phyloP scores from a whole-genome alignment of 2,797 vertebrate genomes.

The Mionectes olivaceus region DNA sequence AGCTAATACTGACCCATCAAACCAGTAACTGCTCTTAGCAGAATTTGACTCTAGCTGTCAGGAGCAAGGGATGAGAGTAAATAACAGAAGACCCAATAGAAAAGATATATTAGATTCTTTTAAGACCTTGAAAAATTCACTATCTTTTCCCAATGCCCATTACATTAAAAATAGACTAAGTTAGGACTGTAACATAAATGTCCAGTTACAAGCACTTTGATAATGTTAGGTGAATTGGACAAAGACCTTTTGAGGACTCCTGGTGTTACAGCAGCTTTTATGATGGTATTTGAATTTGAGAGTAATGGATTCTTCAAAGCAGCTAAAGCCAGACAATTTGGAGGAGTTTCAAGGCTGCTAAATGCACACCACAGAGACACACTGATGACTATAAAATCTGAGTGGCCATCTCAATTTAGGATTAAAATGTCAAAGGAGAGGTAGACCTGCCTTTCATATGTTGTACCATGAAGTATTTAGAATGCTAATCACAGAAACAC shows the following conservation, averaged over 20 bases:
- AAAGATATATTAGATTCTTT: background rate
- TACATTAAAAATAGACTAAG: conserved; percentile 24
- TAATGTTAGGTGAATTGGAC: conserved; percentile 48
- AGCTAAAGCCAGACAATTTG: conserved; percentile 56
- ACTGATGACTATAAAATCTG: conserved; percentile 1
- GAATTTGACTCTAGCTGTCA: background rate
- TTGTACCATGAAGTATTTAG: background rate
- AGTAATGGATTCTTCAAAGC: conserved; percentile 49
- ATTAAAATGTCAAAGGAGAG: conserved; percentile 61
- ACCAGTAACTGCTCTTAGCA: background rate
- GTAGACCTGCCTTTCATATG: conserved; percentile 9
- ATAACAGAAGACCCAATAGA: background rate
- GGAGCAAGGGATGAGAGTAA: background rate
- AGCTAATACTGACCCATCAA: background rate
- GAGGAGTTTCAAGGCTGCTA: conserved; percentile 62
- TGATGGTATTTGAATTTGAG: conserved; percentile 58
- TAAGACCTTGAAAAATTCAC: conserved; percentile 4
- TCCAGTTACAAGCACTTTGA: conserved; percentile 39
- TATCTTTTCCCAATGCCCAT: background rate
- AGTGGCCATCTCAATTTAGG: conserved; percentile 47
- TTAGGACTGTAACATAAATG: conserved; percentile 29
- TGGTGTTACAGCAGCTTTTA: conserved; percentile 43
- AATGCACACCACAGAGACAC: background rate
- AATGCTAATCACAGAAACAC: background rate
- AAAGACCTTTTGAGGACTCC: conserved; percentile 24